Conservation (phyloP, 2,797 vertebrate genomes). For the Todus mexicanus region DNA sequence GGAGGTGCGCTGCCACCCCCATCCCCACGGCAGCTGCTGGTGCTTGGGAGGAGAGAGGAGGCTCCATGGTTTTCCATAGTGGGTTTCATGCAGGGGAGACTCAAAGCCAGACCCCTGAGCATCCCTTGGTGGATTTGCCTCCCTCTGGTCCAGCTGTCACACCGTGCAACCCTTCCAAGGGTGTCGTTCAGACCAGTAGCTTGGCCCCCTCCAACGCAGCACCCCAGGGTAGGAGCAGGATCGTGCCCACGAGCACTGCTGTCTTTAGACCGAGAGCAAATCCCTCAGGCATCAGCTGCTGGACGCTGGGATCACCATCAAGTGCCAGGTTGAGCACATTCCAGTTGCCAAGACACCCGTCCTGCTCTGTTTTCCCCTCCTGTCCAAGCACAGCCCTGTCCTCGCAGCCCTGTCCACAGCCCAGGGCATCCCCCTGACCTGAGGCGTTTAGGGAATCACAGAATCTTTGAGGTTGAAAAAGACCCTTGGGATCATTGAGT, state of each 20-base stretch:
- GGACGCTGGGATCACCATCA: background rate
- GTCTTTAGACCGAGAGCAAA: background rate
- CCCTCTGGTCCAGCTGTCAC: fast-evolving
- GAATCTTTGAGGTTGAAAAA: no score
- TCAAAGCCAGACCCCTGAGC: background rate
- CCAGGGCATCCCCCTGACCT: background rate
- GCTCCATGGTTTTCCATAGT: no score
- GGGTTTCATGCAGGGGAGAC: background rate
- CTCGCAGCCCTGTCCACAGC: background rate
- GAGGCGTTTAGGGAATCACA: background rate
- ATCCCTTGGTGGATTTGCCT: background rate
- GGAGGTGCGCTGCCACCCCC: background rate
- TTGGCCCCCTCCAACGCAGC: background rate
- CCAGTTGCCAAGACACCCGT: background rate
- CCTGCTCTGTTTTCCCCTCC: background rate
- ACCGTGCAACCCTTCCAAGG: background rate
- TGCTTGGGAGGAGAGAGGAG: background rate
- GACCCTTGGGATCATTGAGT: no score
- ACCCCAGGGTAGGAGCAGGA: background rate
- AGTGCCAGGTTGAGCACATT: background rate
- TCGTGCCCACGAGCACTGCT: fast-evolving
- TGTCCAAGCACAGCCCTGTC: background rate
- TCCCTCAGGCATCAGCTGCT: background rate
- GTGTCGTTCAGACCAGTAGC: fast-evolving
- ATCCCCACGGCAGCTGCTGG: background rate